These are phyloP conservation scores for Acestrorhynchus altus DNA, from an alignment of 2,797 vertebrate species.

Conservation along the genomic window DNA sequence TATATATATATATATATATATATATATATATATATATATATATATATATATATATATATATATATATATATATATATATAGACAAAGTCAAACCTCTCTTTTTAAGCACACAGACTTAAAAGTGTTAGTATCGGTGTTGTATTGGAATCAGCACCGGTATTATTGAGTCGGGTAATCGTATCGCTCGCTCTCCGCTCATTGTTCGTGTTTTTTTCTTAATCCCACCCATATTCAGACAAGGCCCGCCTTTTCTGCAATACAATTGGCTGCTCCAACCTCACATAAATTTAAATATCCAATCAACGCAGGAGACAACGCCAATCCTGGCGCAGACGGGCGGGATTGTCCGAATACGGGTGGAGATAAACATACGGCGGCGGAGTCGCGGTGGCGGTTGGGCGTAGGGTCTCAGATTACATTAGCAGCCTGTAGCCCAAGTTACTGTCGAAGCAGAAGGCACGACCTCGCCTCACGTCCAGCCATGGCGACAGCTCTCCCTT, in stretches of 20 bases:
- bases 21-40: no score
- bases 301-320: neutral
- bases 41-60: no score
- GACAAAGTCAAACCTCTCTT: no score
- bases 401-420: conserved; percentile 24
- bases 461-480: neutral
- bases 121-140: no score
- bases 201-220: neutral
- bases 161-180: neutral
- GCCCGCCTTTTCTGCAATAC: neutral
- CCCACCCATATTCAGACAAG: neutral
- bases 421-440: neutral
- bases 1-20: no score
- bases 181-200: neutral
- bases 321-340: neutral
- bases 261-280: neutral
- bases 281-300: neutral
- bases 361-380: neutral
- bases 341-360: neutral
- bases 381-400: neutral
- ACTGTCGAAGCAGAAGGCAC: neutral
- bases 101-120: no score
- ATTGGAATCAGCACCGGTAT: no score
- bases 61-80: no score
- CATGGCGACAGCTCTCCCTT: conserved; percentile 34